A percentile compares a stretch with the other conserved stretches of the same genome.
Evolutionary conservation across 2,797 vertebrate genomes (phyloP).

Genomic region (Smutsia temminckii): DNA sequence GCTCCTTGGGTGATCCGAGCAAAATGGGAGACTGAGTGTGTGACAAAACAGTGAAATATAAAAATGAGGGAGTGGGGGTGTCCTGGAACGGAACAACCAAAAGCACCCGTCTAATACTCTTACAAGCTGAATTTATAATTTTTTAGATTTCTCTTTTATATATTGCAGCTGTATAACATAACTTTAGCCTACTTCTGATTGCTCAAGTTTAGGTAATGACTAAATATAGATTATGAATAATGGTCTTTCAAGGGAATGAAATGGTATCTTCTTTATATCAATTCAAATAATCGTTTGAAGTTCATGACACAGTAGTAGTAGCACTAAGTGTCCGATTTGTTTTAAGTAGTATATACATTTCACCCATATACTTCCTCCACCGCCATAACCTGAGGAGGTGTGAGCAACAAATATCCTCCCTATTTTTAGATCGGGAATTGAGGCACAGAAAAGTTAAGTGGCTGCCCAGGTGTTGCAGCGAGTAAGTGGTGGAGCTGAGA

Average conservation of each 20-base stretch:
- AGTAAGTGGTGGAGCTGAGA: background rate
- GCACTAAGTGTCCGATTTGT: background rate
- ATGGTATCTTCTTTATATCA: background rate
- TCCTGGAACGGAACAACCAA: background rate
- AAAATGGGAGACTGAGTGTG: background rate
- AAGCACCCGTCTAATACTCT: background rate
- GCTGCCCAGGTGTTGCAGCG: background rate
- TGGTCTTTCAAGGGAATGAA: background rate
- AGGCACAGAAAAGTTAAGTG: background rate
- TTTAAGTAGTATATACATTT: background rate
- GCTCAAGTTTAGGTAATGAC: background rate
- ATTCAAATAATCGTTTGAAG: slow-evolving; percentile 14
- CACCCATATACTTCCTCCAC: background rate
- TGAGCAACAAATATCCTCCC: background rate
- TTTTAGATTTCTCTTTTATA: background rate
- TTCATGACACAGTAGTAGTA: background rate
- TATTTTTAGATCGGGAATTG: background rate
- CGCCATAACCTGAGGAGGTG: background rate
- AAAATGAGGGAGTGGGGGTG: too few relatives aligned
- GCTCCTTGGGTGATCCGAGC: background rate
- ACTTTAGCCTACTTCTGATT: background rate
- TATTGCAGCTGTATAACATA: background rate
- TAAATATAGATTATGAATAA: background rate
- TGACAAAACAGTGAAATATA: background rate
- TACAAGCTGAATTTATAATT: background rate